Percentiles rank a stretch among this genome's conserved stretches.
Evolutionary conservation across 2,888 invertebrate species (phyloP).

Genomic region (Imbricaverruca yamaguchii): DNA sequence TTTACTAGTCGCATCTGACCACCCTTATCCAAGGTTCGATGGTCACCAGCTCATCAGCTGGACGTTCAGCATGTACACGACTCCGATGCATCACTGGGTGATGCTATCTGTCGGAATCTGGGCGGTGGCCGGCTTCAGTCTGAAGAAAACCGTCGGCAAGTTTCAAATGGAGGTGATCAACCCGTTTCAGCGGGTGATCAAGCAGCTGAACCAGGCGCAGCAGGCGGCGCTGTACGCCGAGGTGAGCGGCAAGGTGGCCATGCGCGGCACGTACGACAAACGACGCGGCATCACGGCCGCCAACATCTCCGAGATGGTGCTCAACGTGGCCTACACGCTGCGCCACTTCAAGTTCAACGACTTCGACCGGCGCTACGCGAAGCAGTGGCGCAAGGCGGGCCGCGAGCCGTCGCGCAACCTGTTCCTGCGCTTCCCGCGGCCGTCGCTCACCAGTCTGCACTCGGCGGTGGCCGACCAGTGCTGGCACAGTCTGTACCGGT

Average conservation of each 20-base stretch:
- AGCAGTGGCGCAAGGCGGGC: neutral
- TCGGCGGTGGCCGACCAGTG: slow-evolving; percentile 56
- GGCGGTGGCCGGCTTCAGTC: neutral
- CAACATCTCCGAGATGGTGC: slow-evolving; percentile 44
- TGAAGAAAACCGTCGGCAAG: neutral
- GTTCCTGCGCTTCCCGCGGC: slow-evolving; percentile 49
- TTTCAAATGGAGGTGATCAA: slow-evolving; percentile 6
- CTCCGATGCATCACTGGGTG: no score
- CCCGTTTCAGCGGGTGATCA: neutral
- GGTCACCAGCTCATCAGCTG: no score
- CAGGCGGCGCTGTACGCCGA: slow-evolving; percentile 8
- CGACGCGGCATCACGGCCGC: neutral
- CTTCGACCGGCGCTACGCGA: slow-evolving; percentile 51
- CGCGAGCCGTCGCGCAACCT: slow-evolving; percentile 37
- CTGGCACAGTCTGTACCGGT: slow-evolving; percentile 48
- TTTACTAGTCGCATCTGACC: no score
- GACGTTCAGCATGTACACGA: no score
- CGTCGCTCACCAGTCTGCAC: slow-evolving; percentile 51
- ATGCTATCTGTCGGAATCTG: no score
- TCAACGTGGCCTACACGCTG: slow-evolving; percentile 54
- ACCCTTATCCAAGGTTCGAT: no score
- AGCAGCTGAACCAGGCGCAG: neutral
- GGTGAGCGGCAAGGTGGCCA: neutral
- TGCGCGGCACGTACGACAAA: slow-evolving; percentile 7
- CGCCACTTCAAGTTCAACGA: slow-evolving; percentile 57